These are phyloP conservation scores for Oryzaephilus surinamensis DNA, from an alignment of 1,140 invertebrate species.

Conservation along the genomic window DNA sequence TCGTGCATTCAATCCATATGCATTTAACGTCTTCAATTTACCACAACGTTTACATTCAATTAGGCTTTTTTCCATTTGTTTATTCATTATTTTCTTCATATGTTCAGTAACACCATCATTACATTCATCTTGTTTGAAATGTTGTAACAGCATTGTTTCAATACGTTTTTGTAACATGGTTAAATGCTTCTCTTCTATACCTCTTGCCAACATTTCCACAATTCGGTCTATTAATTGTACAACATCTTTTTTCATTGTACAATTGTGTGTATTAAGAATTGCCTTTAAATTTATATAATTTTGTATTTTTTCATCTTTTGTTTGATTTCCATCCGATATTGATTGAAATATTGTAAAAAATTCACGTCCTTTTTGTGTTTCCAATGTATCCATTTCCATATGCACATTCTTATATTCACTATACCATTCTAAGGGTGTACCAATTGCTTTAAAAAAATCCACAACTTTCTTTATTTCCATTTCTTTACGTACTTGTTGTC, in stretches of 20 bases:
- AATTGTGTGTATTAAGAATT: slow-evolving; percentile 42
- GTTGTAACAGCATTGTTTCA: slow-evolving; percentile 39
- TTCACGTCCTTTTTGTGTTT: slow-evolving; percentile 51
- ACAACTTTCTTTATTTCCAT: slow-evolving; percentile 42
- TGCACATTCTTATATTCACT: slow-evolving; percentile 43
- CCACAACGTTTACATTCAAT: slow-evolving; percentile 43
- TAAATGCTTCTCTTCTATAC: slow-evolving; percentile 39
- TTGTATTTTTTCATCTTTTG: slow-evolving; percentile 43
- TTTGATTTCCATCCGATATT: slow-evolving; percentile 39
- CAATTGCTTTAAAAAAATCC: slow-evolving; percentile 48
- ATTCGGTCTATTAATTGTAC: slow-evolving; percentile 49
- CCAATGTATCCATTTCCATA: slow-evolving; percentile 53
- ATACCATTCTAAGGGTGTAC: slow-evolving; percentile 49
- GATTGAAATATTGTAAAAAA: slow-evolving; percentile 47
- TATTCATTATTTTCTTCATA: slow-evolving; percentile 38
- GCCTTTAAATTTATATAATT: slow-evolving; percentile 46
- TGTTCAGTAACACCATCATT: slow-evolving; percentile 42
- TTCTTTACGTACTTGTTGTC: slow-evolving; percentile 44
- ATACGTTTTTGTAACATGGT: slow-evolving; percentile 48
- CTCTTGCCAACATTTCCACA: slow-evolving; percentile 43
- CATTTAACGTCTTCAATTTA: slow-evolving; percentile 40
- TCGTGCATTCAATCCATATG: slow-evolving; percentile 39
- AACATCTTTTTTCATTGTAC: slow-evolving; percentile 43
- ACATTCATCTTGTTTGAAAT: slow-evolving; percentile 43
- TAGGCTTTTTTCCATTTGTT: slow-evolving; percentile 40